Base-by-base conservation (phyloP, 2,888 invertebrate species). In the Aphodius granarius region DNA sequence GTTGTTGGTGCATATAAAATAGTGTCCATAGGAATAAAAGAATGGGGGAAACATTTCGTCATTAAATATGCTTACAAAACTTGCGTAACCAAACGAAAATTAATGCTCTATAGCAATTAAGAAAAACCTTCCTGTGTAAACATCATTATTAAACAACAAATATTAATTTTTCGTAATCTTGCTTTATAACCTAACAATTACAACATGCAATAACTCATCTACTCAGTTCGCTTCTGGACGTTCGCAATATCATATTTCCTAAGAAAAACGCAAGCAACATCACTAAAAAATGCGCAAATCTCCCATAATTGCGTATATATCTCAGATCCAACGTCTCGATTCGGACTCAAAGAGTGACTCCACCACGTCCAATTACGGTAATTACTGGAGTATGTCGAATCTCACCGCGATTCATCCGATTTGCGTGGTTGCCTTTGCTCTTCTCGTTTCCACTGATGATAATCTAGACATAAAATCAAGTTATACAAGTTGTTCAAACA, bases 301-400 rank as follows among this genome's bases (percentile, higher is more conserved):
- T 76, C 73, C 71, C 73, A 76, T 76, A 76, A 75, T 73, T 75
- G 72, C 75, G 72, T 75, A 76, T 76, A 71, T 73, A 22, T 71
- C n/a, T n/a, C n/a, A n/a, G 16, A 18, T 63, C 19, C 63, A 17
- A 3, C 72, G 63, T 43, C 43, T 62, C 18, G 63, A 63, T 72
- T 20, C 16, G 21, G 68, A 68, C 66, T 18, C 16, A 16, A 20
- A 20, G 20, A 20, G 66, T 66, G 22, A 22, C 68, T 20, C 18
- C 18, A n/a, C n/a, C 4, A 19, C 19, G 17, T 71, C 76, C 77
- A 80, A 80, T 80, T 80, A 80, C 73, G 73, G 71, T 74, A 74
- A 73, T 78, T 78, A 78, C 79, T 78, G 78, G 77, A 76, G 76
- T 80, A 78, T 77, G 75, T 78, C 78, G 74, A 80, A 78, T 80